Percentiles rank a stretch among this genome's conserved stretches.
Evolutionary conservation across 2,888 invertebrate species (phyloP).

Genomic region (Chrysolina oricalcia): DNA sequence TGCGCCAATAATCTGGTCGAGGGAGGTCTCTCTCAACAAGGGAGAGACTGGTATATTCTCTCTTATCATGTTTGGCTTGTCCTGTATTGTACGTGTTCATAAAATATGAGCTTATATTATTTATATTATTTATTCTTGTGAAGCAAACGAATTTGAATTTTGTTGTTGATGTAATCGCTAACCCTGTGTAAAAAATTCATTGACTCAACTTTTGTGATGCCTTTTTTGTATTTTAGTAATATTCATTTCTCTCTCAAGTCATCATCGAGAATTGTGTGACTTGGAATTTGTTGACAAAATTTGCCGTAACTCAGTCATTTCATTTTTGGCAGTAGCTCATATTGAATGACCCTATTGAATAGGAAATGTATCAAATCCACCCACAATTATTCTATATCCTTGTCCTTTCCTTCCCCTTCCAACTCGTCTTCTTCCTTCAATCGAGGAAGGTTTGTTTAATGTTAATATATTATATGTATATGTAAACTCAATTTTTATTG

Average conservation of each 20-base stretch:
- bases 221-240: no score
- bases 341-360: neutral
- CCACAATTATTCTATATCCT: neutral
- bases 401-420: conserved; percentile 8
- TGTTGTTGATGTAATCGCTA: neutral
- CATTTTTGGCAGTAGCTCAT: neutral
- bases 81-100: neutral
- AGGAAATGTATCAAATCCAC: neutral
- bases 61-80: neutral
- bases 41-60: neutral
- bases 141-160: neutral
- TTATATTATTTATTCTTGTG: neutral
- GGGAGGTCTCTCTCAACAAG: no score
- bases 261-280: no score
- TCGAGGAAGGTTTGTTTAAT: conserved; percentile 41
- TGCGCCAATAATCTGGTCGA: neutral
- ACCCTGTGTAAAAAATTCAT: neutral
- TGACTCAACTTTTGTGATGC: neutral
- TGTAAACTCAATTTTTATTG: conserved; percentile 57
- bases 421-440: conserved; percentile 26
- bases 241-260: no score
- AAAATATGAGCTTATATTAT: neutral
- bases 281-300: no score
- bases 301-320: no score
- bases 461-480: conserved; percentile 46